phyloP scores from a whole-genome alignment of 2,888 invertebrate species.

The Caenorhabditis zanzibari region DNA sequence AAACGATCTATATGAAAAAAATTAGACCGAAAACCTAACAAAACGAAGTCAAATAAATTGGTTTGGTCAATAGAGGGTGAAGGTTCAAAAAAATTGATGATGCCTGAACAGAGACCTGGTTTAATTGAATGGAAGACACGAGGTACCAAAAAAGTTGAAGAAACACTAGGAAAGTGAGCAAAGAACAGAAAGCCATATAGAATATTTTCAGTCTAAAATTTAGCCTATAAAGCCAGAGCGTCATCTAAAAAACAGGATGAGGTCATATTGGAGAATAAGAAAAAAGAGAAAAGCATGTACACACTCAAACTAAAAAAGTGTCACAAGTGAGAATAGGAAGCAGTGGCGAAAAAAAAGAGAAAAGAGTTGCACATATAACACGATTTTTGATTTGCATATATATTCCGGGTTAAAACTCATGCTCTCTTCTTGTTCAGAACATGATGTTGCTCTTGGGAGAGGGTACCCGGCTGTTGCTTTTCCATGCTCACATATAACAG shows the following conservation, averaged over 20 bases:
- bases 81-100: conserved; percentile 36
- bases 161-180: conserved; percentile 17
- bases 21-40: not conserved
- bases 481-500: conserved; percentile 35
- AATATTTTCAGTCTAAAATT: not conserved
- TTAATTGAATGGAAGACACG: conserved; percentile 58
- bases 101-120: conserved; percentile 47
- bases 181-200: conserved; percentile 10
- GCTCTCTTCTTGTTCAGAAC: conserved; percentile 36
- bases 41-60: conserved; percentile 15
- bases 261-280: conserved; percentile 16
- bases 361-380: conserved; percentile 58
- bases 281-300: conserved; percentile 15
- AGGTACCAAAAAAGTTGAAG: conserved; percentile 27
- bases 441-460: conserved; percentile 49
- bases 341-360: conserved; percentile 17
- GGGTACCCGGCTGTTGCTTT: conserved; percentile 35
- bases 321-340: conserved; percentile 20
- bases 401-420: conserved; percentile 31
- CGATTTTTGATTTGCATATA: conserved; percentile 65
- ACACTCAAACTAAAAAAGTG: conserved; percentile 4
- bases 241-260: conserved; percentile 11
- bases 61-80: not conserved
- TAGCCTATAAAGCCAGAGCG: not conserved
- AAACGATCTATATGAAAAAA: not conserved